A percentile compares a stretch with the other conserved stretches of the same genome.
These are phyloP conservation scores for Eilema caniola DNA, from an alignment of 2,888 invertebrate species.

Conservation along the genomic window DNA sequence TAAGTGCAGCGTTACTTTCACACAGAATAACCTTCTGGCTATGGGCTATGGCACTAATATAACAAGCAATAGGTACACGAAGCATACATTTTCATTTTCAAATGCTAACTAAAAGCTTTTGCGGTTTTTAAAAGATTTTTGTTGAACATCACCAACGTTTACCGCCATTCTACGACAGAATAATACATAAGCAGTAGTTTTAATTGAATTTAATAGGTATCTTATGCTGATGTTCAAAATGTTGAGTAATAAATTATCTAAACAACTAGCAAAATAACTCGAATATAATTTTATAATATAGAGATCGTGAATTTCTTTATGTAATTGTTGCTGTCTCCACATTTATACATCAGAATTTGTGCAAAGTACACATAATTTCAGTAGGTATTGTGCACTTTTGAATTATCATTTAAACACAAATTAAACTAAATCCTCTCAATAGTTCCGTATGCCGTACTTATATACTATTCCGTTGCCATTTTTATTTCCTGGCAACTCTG, in stretches of 20 bases:
- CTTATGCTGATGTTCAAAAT: neutral
- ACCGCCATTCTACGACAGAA: neutral
- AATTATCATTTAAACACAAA: slow-evolving; percentile 25
- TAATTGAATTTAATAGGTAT: neutral
- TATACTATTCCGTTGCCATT: neutral
- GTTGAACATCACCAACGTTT: neutral
- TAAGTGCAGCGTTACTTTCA: slow-evolving; percentile 26
- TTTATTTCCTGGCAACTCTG: neutral
- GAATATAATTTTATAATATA: slow-evolving; percentile 26
- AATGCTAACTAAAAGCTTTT: slow-evolving; percentile 28
- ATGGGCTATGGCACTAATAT: slow-evolving; percentile 47
- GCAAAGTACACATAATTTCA: slow-evolving; percentile 7
- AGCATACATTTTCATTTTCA: slow-evolving; percentile 19
- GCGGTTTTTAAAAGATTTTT: slow-evolving; percentile 10
- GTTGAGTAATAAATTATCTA: slow-evolving; percentile 14
- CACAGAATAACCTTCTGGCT: slow-evolving; percentile 35
- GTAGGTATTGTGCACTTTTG: slow-evolving; percentile 21
- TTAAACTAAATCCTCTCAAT: neutral
- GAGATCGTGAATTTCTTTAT: slow-evolving; percentile 32
- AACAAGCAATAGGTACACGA: slow-evolving; percentile 23
- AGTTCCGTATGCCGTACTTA: neutral
- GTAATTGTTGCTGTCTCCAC: slow-evolving; percentile 29
- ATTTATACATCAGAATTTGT: slow-evolving; percentile 15
- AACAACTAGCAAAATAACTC: slow-evolving; percentile 37
- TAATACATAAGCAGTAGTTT: neutral